Base-by-base conservation (phyloP, 2,888 invertebrate genomes). In the Heterodera filipjevi region DNA sequence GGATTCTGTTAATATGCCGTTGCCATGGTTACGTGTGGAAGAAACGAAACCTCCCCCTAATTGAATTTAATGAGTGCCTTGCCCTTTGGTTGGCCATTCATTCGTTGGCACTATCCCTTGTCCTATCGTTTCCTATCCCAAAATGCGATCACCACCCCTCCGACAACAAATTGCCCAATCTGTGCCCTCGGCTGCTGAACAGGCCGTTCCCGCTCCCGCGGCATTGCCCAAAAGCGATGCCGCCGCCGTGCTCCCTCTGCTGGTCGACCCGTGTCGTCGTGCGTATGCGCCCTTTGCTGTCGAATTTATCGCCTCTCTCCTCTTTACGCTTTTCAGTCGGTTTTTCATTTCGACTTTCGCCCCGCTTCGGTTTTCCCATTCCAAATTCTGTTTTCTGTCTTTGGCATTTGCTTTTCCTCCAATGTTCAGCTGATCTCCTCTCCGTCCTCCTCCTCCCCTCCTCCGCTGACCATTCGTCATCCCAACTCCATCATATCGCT, bases 261-360 rank as follows among this genome's bases (percentile, higher is more conserved):
- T 70, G 39, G 30, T 66, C 10, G 79, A 79, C 44, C 79, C 79
- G 1, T 77, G 68, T 70, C 71, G 72, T 32, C 76, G 78, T 3
- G 66, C 59, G 30, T 79, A 79, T 53, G 32, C 71, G 14, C 79
- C 77, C 16, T 66, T 76, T 71, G 44, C 66, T n/a, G 53, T 35
- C 64, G 80, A 80, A 76, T 80, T 80, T 46, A 5, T 71, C 44
- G 80, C 64, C 12, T 74, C 76, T 10, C 44, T 80, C 32, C 30
- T 66, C 22, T 80, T 72, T 70, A 79, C 79, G n/a, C 79, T 80
- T 19, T 76, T 79, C 39, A 68, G 79, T 80, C 39, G 66, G 79
- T 76, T 49, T n/a, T 12, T 5, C 5, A 30, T 27, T 27, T n/a
- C n/a, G 35, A 32, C 71, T 46, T n/a, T 30, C 27, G 66, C n/a